Evolutionary conservation across 2,888 invertebrate species (phyloP).

Genomic region (Agonopterix arenella): DNA sequence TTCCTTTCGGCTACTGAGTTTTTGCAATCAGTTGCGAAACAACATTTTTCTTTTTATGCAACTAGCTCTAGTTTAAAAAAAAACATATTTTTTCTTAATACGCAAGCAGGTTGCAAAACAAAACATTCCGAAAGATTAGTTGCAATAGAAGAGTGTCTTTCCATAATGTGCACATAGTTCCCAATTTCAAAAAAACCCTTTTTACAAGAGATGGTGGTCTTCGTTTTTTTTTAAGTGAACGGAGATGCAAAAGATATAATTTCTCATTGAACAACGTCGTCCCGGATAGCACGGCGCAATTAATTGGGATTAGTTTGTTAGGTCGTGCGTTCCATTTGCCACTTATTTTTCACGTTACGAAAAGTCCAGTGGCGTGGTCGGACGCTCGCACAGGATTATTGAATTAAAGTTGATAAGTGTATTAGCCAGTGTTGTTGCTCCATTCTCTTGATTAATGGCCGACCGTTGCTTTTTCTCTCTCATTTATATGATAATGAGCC

Average conservation of each 20-base stretch:
- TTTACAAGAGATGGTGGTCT: too few relatives aligned
- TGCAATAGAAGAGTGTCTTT: too few relatives aligned
- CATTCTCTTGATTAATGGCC: constrained; percentile 69
- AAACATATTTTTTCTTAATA: too few relatives aligned
- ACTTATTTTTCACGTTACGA: constrained; percentile 66
- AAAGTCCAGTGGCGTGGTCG: constrained; percentile 46
- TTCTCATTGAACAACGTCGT: constrained; percentile 16
- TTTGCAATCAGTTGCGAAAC: too few relatives aligned
- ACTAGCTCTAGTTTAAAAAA: too few relatives aligned
- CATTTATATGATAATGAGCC: constrained; percentile 74
- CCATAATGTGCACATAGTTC: too few relatives aligned
- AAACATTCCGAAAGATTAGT: too few relatives aligned
- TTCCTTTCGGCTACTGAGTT: too few relatives aligned
- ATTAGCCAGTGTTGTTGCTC: constrained; percentile 71
- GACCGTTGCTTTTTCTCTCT: constrained; percentile 70
- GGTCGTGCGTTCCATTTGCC: constrained; percentile 55
- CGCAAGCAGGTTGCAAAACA: too few relatives aligned
- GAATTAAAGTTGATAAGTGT: constrained; percentile 76
- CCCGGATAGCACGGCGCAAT: constrained; percentile 41
- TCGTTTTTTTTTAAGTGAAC: too few relatives aligned
- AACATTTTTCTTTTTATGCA: too few relatives aligned
- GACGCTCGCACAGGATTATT: constrained; percentile 61
- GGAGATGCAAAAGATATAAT: not conserved
- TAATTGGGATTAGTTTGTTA: constrained; percentile 65
- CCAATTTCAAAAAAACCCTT: too few relatives aligned